Conservation (phyloP, 2,113 vertebrate species). For the Trichechus manatus region DNA sequence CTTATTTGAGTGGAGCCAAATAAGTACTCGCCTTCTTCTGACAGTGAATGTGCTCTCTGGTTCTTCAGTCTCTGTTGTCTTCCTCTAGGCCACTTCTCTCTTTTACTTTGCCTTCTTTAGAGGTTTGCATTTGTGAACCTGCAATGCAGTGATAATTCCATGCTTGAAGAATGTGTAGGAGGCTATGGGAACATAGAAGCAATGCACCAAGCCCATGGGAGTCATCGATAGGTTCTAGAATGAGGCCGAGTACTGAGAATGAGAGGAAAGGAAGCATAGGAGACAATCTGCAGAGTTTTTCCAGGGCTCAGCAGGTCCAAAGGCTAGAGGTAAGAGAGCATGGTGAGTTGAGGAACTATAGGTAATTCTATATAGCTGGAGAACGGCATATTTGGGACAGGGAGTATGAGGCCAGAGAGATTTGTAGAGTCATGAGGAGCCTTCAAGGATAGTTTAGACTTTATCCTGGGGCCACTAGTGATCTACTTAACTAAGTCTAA, state of each 20-base stretch:
- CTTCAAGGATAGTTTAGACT: not conserved
- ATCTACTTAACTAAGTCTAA: not conserved
- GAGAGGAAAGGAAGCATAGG: not conserved
- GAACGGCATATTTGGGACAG: not conserved
- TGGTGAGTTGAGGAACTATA: not conserved
- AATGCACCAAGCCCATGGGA: not conserved
- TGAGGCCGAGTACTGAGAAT: conserved; percentile 3
- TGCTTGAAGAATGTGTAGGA: not conserved
- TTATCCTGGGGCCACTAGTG: not conserved
- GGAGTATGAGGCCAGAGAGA: not conserved
- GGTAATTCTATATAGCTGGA: not conserved
- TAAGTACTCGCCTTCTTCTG: not conserved
- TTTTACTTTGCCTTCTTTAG: not conserved
- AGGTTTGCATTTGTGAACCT: not conserved
- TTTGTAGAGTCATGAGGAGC: not conserved
- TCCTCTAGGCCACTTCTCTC: not conserved
- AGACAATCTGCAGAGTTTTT: not conserved
- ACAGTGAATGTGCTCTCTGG: not conserved
- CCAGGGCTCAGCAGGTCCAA: not conserved
- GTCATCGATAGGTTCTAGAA: not conserved
- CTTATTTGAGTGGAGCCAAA: not conserved
- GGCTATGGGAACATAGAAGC: not conserved
- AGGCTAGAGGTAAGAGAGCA: not conserved
- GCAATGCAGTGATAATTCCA: not conserved
- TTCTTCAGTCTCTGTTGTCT: not conserved